Percentiles rank a stretch among this genome's conserved stretches.
Conservation (phyloP, 2,888 invertebrate genomes). For the Pristionchus exspectatus region DNA sequence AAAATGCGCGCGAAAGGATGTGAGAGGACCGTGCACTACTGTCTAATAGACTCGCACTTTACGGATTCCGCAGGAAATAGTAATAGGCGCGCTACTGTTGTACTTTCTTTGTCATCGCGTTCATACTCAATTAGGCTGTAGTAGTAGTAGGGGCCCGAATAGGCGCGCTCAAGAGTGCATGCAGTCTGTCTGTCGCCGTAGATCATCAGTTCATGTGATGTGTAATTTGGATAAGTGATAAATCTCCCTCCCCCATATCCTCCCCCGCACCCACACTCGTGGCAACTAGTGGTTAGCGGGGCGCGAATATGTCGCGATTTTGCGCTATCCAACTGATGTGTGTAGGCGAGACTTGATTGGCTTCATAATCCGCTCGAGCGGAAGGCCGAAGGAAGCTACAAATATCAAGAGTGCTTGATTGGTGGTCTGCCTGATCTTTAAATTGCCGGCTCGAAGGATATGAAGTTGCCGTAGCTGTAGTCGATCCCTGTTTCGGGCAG, state of each 20-base stretch:
- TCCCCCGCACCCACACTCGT: neutral
- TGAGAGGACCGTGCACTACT: constrained; percentile 1
- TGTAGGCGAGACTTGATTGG: constrained; percentile 18
- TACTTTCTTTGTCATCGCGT: neutral
- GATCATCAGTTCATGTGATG: neutral
- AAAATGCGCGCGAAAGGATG: neutral
- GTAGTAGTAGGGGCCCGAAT: neutral
- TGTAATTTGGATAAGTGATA: neutral
- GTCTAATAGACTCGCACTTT: constrained; percentile 42
- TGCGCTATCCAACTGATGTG: neutral
- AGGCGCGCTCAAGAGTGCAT: neutral
- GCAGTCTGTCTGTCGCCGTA: neutral
- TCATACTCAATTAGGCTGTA: neutral
- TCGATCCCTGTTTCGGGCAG: neutral
- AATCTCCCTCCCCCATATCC: neutral
- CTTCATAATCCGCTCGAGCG: neutral
- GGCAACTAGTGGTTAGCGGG: neutral
- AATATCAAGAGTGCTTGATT: neutral
- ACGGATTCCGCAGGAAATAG: neutral
- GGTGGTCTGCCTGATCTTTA: neutral
- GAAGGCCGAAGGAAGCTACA: neutral
- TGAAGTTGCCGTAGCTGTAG: neutral
- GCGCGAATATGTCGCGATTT: neutral
- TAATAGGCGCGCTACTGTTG: neutral
- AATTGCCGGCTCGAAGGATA: neutral